phyloP scores from a whole-genome alignment of 2,797 vertebrate species.

The Betta splendens region DNA sequence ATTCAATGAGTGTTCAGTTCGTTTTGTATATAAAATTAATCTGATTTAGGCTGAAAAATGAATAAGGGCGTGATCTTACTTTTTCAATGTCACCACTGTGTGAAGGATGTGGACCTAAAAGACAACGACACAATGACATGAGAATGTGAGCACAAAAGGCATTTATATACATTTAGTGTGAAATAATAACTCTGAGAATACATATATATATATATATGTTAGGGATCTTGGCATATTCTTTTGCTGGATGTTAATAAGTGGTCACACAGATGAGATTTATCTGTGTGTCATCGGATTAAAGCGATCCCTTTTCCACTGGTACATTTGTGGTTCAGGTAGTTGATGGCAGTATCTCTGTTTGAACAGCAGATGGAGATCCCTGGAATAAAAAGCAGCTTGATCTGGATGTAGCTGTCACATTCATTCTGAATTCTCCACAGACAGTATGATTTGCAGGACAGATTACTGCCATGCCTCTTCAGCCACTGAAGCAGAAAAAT shows the following conservation, averaged over 20 bases:
- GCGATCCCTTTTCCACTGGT: constrained; percentile 60
- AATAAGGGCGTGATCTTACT: constrained; percentile 72
- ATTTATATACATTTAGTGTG: constrained; percentile 20
- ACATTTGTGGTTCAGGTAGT: constrained; percentile 42
- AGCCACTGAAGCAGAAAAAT: constrained; percentile 25
- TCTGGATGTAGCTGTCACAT: constrained; percentile 69
- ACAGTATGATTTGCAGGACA: constrained; percentile 51
- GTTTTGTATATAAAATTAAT: constrained; percentile 15
- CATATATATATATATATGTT: too few relatives aligned
- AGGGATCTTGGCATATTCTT: constrained; percentile 4
- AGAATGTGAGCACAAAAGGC: constrained; percentile 37
- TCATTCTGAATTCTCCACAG: constrained; percentile 49
- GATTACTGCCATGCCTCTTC: constrained; percentile 22
- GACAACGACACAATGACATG: constrained; percentile 52
- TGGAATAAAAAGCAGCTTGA: constrained; percentile 70
- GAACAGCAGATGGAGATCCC: constrained; percentile 82
- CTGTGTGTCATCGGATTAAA: constrained; percentile 35
- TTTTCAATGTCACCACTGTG: constrained; percentile 82
- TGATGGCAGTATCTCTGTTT: constrained; percentile 71
- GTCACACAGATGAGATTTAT: constrained; percentile 7
- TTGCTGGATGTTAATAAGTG: neutral
- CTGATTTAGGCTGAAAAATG: constrained; percentile 2
- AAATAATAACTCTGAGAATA: neutral
- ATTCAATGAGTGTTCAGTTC: constrained; percentile 15
- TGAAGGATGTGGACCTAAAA: constrained; percentile 80